phyloP scores from a whole-genome alignment of 2,888 invertebrate species.

The Philopedon plagiatum region DNA sequence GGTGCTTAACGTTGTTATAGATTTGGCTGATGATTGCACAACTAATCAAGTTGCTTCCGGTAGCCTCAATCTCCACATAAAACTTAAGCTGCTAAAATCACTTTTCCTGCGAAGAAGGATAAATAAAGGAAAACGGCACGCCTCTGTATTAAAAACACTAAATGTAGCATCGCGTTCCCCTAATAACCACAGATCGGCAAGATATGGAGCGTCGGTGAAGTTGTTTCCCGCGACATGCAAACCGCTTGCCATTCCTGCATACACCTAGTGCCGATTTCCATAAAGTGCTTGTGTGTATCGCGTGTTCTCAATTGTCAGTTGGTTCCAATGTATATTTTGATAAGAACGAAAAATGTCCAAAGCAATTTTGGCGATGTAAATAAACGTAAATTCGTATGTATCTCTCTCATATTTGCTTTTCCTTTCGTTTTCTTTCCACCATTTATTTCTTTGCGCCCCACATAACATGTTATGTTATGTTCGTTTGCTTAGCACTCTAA shows the following conservation, averaged over 20 bases:
- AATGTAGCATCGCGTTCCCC: constrained; percentile 40
- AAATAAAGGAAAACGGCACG: too few relatives aligned
- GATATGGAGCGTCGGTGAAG: constrained; percentile 26
- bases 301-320: constrained; percentile 39
- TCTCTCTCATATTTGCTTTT: constrained; percentile 16
- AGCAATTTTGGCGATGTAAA: constrained; percentile 27
- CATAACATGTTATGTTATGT: background rate
- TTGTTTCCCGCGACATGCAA: constrained; percentile 40
- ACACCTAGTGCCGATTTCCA: constrained; percentile 32
- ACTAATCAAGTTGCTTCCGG: too few relatives aligned
- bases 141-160: constrained; percentile 14
- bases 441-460: constrained; percentile 1
- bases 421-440: background rate
- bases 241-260: constrained; percentile 39
- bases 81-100: too few relatives aligned
- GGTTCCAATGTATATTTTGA: constrained; percentile 41
- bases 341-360: constrained; percentile 27
- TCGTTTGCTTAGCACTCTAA: background rate
- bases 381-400: constrained; percentile 18
- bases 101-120: too few relatives aligned
- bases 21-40: too few relatives aligned
- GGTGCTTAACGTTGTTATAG: too few relatives aligned
- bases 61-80: too few relatives aligned
- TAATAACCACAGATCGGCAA: constrained; percentile 35
- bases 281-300: constrained; percentile 27